These are phyloP conservation scores for Eidolon helvum DNA, from an alignment of 2,113 vertebrate species.

Conservation along the genomic window DNA sequence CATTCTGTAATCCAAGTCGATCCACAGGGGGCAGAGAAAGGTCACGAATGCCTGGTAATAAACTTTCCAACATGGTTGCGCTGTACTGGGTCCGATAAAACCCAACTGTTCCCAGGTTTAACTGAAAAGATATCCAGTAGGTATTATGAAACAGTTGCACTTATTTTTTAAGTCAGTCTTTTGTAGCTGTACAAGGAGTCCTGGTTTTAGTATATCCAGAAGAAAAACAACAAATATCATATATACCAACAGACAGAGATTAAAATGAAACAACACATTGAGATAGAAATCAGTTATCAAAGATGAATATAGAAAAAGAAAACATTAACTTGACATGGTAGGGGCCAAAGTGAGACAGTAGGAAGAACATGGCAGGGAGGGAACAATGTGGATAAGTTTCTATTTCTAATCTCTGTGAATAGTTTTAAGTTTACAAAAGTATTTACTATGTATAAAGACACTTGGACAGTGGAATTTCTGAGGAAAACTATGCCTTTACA, in stretches of 20 bases:
- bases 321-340: not conserved
- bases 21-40: constrained; percentile 96
- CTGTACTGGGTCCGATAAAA: constrained; percentile 98
- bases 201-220: not conserved
- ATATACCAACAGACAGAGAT: not conserved
- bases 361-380: not conserved
- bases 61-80: constrained; percentile 91
- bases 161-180: constrained; percentile 16
- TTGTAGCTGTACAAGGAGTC: not conserved
- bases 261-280: constrained; percentile 9
- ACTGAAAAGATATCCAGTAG: constrained; percentile 82
- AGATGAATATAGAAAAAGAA: not conserved
- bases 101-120: constrained; percentile 98
- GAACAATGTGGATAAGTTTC: not conserved
- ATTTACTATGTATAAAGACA: not conserved
- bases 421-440: not conserved
- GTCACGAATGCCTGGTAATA: constrained; percentile 93
- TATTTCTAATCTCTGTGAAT: not conserved
- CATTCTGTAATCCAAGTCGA: constrained; percentile 96
- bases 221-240: constrained; percentile 22
- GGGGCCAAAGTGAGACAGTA: not conserved
- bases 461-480: not conserved
- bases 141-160: not conserved
- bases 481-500: not conserved
- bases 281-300: not conserved